A percentile compares a stretch with the other conserved stretches of the same genome.
phyloP scores from a whole-genome alignment of 2,797 vertebrate species.

The Crypturellus tataupa region DNA sequence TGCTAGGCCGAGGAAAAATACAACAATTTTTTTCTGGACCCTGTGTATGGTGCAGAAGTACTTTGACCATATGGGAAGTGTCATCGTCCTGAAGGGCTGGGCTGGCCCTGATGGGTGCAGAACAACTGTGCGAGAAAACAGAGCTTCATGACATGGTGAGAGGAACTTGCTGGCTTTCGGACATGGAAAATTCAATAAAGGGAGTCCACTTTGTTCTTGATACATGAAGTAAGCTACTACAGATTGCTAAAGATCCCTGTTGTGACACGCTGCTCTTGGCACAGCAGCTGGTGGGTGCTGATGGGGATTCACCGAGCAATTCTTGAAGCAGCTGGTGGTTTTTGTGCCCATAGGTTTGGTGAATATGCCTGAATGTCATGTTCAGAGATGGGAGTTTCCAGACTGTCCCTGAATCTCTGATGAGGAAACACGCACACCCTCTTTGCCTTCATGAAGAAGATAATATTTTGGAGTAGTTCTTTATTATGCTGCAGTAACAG shows the following conservation, averaged over 20 bases:
- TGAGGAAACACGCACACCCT: not conserved
- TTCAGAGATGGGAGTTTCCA: accelerated
- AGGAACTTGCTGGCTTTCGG: not conserved
- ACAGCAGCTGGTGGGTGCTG: slow-evolving; percentile 2
- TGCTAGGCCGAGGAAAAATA: not conserved
- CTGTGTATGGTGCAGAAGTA: slow-evolving; percentile 17
- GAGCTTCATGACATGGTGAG: accelerated
- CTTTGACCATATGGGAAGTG: not conserved
- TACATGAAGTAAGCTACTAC: not conserved
- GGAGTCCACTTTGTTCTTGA: not conserved
- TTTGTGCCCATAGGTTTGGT: not conserved
- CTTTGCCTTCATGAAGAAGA: not conserved
- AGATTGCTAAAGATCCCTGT: slow-evolving; percentile 25
- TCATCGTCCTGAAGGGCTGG: not conserved
- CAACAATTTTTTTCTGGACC: slow-evolving; percentile 9
- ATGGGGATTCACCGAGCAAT: not conserved
- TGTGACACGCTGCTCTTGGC: slow-evolving; percentile 23
- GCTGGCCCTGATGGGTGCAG: not conserved
- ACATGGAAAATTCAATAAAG: not conserved
- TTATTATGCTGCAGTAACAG: not conserved
- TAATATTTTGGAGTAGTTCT: not conserved
- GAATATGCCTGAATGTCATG: accelerated
- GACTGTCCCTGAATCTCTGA: not conserved
- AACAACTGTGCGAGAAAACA: not conserved
- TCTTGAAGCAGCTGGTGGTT: not conserved